These are phyloP conservation scores for Cercopithecus mitis DNA, from an alignment of 2,797 vertebrate genomes.

Conservation along the genomic window DNA sequence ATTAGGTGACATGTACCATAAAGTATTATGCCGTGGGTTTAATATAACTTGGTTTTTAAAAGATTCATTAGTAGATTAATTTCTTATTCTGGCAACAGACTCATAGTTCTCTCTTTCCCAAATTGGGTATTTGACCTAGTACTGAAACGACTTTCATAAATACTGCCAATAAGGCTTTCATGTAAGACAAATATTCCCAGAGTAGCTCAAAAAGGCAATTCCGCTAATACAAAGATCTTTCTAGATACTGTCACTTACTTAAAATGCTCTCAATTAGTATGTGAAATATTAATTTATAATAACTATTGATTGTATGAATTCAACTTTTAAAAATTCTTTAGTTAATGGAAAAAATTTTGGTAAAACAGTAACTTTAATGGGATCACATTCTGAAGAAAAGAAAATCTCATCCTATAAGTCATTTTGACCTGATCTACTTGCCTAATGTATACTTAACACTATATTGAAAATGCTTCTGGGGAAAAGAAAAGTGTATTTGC, in stretches of 20 bases:
- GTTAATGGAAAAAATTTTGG: conserved; percentile 51
- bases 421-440: not conserved
- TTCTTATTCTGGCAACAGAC: conserved; percentile 62
- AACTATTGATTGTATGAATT: conserved; percentile 66
- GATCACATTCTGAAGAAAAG: conserved; percentile 43
- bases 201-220: conserved; percentile 74
- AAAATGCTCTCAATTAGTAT: conserved; percentile 70
- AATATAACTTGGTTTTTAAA: conserved; percentile 52
- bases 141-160: conserved; percentile 64
- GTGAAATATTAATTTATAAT: conserved; percentile 66
- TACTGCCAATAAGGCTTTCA: conserved; percentile 72
- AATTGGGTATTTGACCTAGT: conserved; percentile 62
- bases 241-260: conserved; percentile 65
- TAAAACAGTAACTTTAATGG: conserved; percentile 40
- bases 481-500: conserved; percentile 5
- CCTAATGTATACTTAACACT: conserved; percentile 27
- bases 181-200: conserved; percentile 63
- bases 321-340: conserved; percentile 46
- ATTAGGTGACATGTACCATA: conserved; percentile 5
- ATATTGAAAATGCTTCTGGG: conserved; percentile 30
- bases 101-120: conserved; percentile 53
- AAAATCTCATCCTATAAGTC: conserved; percentile 41
- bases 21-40: conserved; percentile 60
- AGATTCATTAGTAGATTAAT: conserved; percentile 66
- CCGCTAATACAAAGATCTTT: conserved; percentile 65